Conservation (phyloP, 1,140 invertebrate genomes). For the Helicorthomorpha holstii region DNA sequence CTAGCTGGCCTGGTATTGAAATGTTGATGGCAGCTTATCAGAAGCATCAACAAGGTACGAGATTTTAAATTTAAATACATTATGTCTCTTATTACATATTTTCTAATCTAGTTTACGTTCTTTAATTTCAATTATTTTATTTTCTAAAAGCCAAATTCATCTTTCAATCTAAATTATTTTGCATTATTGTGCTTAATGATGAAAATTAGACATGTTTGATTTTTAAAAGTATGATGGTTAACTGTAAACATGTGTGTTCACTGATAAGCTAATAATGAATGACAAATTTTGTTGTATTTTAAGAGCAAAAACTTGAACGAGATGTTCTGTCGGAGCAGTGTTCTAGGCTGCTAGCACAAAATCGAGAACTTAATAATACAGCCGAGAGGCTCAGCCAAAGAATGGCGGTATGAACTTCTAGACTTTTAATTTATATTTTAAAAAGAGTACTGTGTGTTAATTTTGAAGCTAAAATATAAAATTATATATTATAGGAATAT, state of each 20-base stretch:
- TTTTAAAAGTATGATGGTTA: too few species aligned
- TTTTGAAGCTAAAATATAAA: neutral
- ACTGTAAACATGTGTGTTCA: too few species aligned
- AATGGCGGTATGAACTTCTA: constrained; percentile 2
- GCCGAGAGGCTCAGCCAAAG: neutral
- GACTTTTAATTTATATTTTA: neutral
- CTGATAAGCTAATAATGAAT: neutral
- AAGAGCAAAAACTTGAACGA: constrained; percentile 5
- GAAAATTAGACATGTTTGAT: too few species aligned
- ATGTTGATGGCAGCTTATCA: constrained; percentile 26
- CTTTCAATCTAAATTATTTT: too few species aligned
- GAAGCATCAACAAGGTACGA: constrained; percentile 22
- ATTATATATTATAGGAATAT: constrained; percentile 2
- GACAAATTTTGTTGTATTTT: neutral
- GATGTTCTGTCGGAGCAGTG: constrained; percentile 6
- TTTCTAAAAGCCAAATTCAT: too few species aligned
- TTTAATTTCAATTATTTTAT: too few species aligned
- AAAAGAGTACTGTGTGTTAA: neutral
- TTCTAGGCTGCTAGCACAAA: neutral
- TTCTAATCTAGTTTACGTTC: neutral
- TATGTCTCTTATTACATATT: neutral
- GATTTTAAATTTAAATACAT: neutral
- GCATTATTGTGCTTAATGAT: too few species aligned
- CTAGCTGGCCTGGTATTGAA: constrained; percentile 21
- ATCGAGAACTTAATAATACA: neutral